Evolutionary conservation across 2,113 vertebrate species (phyloP).

Genomic region (Pteropus alecto): DNA sequence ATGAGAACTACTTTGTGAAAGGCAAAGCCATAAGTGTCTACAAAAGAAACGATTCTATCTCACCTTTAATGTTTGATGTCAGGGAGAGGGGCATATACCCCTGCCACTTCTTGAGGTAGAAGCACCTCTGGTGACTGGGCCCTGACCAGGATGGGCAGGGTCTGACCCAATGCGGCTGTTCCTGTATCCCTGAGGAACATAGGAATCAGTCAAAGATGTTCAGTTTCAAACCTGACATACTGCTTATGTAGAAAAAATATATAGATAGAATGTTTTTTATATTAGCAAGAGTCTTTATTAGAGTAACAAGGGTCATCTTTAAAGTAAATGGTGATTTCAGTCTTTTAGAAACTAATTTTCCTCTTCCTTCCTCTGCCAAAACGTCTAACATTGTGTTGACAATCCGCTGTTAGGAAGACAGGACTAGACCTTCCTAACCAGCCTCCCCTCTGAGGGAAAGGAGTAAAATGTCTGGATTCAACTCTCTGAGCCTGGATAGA

Average conservation of each 20-base stretch:
- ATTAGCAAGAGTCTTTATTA: constrained; percentile 7
- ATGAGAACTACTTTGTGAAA: neutral
- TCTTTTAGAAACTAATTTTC: neutral
- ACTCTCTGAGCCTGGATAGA: neutral
- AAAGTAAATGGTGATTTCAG: neutral
- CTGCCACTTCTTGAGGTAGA: neutral
- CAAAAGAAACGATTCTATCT: neutral
- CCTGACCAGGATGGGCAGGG: neutral
- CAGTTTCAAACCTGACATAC: neutral
- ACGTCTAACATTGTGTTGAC: neutral
- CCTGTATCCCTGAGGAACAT: neutral
- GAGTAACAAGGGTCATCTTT: neutral
- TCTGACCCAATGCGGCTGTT: neutral
- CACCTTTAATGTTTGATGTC: neutral
- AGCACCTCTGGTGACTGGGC: neutral
- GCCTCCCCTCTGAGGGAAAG: neutral
- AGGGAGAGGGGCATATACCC: neutral
- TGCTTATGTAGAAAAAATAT: neutral
- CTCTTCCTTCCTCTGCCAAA: neutral
- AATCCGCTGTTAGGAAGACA: neutral
- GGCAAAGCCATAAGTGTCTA: neutral
- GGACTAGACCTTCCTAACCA: neutral
- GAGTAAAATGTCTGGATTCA: neutral
- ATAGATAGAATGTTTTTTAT: neutral
- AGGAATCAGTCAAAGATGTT: neutral